phyloP scores from a whole-genome alignment of 2,888 invertebrate species.

The Heliconius ismenius region DNA sequence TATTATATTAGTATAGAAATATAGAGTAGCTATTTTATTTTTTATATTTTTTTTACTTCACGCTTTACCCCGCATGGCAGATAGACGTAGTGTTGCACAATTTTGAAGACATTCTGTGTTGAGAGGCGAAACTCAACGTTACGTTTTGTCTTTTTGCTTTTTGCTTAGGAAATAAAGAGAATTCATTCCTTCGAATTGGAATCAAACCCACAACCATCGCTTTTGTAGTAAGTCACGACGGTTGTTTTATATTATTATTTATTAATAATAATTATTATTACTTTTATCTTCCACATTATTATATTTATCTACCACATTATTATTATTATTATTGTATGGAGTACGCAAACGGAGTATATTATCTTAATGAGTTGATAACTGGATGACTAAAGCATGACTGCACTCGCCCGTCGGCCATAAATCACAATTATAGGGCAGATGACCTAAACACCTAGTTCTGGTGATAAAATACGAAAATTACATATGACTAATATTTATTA shows the following conservation, averaged over 20 bases:
- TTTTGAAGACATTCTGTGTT: neutral
- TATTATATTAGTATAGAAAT: too few species aligned
- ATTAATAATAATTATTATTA: neutral
- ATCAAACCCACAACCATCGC: neutral
- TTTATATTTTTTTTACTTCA: too few species aligned
- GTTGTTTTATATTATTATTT: too few species aligned
- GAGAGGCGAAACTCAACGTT: neutral
- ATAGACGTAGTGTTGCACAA: too few species aligned
- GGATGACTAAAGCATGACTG: slow-evolving; percentile 38
- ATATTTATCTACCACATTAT: neutral
- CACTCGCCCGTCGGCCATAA: slow-evolving; percentile 33
- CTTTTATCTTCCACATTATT: neutral
- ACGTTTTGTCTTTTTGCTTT: neutral
- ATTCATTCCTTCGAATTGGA: neutral
- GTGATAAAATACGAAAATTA: slow-evolving; percentile 9
- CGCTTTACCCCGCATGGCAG: too few species aligned
- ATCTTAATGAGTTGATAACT: slow-evolving; percentile 39
- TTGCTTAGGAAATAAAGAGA: neutral
- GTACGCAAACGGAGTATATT: slow-evolving; percentile 21
- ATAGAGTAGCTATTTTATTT: too few species aligned
- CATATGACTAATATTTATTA: slow-evolving; percentile 14
- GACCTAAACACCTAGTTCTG: slow-evolving; percentile 34
- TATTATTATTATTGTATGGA: slow-evolving; percentile 3
- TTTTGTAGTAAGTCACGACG: neutral
- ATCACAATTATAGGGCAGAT: slow-evolving; percentile 40